Evolutionary conservation across 2,797 vertebrate genomes (phyloP), one percentile per base, ranked within the genome.

Genomic region (Eremophila alpestris): DNA sequence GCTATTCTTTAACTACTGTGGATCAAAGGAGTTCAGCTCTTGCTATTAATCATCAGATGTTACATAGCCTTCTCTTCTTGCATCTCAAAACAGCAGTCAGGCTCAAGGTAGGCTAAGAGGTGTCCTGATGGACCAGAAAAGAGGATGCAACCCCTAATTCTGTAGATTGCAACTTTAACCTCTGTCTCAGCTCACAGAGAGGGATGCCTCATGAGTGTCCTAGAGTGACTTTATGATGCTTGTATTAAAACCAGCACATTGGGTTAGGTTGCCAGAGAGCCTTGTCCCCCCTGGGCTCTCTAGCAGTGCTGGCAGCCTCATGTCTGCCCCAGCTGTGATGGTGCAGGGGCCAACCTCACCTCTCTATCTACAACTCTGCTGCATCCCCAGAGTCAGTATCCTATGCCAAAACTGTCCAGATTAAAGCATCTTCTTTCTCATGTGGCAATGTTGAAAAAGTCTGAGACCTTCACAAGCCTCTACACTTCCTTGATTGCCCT

Each of bases 251-350:
- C 9, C 36, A 60, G 36, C 58, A 60, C 26, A 60, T 5, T 29
- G 26, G 58, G 16, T 65, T 48, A n/a, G 29, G 16, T 9, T 73
- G 26, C 7, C 45, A 26, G 70, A 48, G 0, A 76, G 5, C 38
- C 41, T 49, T 58, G 18, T 54, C 6, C 21, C 34, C 32, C 12
- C 32, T 32, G 27, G 14, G 32, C 24, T 84, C 48, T 49, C 21
- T 8, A 36, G 22, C 76, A 52, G 45, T 0, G 9, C 48, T 1
- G 34, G 8, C 27, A 70, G 38, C 29, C 41, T 52, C 2, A 0
- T 19, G 71, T 41, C 89, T 85, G 55, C 62, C 40, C 18, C 52
- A 19, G 74, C 13, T 9, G 1, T 3, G 19, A 41, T 1, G 7
- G 10, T 14, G 52, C 3, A 16, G 5, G 43, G 55, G 52, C 52